Evolutionary conservation across 2,797 vertebrate species (phyloP).

Genomic region (Mormyrops attenuatus): DNA sequence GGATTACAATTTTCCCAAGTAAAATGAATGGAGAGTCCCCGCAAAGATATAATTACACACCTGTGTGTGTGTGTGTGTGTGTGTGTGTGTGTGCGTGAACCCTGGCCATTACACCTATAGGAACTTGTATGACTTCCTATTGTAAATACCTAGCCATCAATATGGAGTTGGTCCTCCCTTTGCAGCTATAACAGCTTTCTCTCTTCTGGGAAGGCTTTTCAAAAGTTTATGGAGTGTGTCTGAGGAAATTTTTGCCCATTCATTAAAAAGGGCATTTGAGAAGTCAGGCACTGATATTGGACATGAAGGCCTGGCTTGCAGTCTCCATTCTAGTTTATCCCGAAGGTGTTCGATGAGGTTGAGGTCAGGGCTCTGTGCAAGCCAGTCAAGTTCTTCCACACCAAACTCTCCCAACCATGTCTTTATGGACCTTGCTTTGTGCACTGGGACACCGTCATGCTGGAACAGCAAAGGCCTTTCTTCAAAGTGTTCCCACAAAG

Average conservation of each 20-base stretch:
- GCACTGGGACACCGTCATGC: neutral
- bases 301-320: neutral
- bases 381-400: neutral
- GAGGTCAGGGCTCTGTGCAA: neutral
- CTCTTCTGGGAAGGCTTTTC: neutral
- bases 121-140: neutral
- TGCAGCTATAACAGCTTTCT: neutral
- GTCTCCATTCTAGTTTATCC: neutral
- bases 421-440: neutral
- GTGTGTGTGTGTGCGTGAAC: neutral
- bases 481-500: neutral
- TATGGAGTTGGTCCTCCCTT: neutral
- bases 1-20: neutral
- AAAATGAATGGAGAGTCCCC: neutral
- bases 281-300: neutral
- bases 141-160: neutral
- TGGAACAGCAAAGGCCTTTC: neutral
- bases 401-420: neutral
- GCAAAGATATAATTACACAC: neutral
- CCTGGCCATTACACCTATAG: neutral
- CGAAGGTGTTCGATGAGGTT: neutral
- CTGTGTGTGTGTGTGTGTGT: neutral
- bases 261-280: neutral
- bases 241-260: neutral
- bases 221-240: neutral